Percentiles rank a stretch among this genome's conserved stretches.
Evolutionary conservation across 2,888 invertebrate species (phyloP).

Genomic region (Dasypolia templi): DNA sequence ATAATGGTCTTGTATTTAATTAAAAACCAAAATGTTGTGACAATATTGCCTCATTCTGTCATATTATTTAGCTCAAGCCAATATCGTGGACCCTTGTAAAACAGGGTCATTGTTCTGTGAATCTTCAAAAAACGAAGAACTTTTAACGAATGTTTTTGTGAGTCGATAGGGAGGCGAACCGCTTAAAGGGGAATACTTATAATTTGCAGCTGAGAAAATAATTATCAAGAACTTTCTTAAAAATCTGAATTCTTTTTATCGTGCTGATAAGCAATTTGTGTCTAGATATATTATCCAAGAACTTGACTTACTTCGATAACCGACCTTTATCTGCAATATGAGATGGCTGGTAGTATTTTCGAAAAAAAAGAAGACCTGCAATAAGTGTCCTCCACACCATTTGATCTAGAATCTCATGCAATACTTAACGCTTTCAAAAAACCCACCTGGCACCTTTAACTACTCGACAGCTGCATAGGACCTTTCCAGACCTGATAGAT

Average conservation of each 20-base stretch:
- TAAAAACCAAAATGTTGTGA: constrained; percentile 3
- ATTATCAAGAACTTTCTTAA: constrained; percentile 25
- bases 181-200: constrained; percentile 36
- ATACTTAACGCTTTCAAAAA: background rate
- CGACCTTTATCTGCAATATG: background rate
- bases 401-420: background rate
- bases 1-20: background rate
- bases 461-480: background rate
- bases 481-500: background rate
- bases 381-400: background rate
- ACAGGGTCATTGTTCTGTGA: constrained; percentile 39
- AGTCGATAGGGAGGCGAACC: constrained; percentile 23
- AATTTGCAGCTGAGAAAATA: constrained; percentile 30
- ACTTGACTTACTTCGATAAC: background rate
- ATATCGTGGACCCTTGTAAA: constrained; percentile 22
- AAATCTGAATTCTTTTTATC: background rate
- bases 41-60: background rate
- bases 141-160: constrained; percentile 43
- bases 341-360: background rate
- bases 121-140: constrained; percentile 45
- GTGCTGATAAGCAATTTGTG: background rate
- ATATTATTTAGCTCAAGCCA: constrained; percentile 21
- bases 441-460: too few species aligned
- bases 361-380: background rate
- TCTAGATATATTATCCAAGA: background rate